Conservation (phyloP, 2,797 vertebrate genomes). For the Sternarchorhynchus goeldii region DNA sequence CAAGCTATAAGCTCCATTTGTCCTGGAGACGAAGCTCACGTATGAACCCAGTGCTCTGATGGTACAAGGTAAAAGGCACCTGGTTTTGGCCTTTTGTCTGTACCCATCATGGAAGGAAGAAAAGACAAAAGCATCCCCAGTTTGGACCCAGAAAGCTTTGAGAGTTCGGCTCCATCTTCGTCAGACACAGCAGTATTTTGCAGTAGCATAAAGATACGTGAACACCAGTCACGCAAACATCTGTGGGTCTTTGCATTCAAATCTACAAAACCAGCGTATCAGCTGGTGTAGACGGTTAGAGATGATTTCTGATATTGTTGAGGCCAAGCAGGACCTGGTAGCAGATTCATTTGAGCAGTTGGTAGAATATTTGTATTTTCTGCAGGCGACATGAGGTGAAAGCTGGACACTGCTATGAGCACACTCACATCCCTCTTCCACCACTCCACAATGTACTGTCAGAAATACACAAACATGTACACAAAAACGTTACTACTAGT, state of each 20-base stretch:
- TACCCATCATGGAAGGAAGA: neutral
- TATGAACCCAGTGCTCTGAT: neutral
- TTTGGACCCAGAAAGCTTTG: neutral
- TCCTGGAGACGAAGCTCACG: neutral
- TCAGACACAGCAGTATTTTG: neutral
- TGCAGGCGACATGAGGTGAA: neutral
- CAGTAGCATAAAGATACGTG: neutral
- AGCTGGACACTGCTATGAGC: neutral
- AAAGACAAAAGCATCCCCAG: no score
- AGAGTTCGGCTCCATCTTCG: neutral
- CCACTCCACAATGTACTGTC: neutral
- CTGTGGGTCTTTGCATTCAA: neutral
- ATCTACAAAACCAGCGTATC: neutral
- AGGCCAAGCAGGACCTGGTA: constrained; percentile 6
- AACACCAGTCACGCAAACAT: neutral
- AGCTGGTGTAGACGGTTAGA: neutral
- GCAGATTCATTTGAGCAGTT: neutral
- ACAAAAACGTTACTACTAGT: constrained; percentile 1
- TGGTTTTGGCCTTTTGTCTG: neutral
- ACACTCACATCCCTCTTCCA: neutral
- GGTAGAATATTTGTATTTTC: neutral
- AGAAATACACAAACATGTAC: neutral
- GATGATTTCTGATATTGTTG: constrained; percentile 11
- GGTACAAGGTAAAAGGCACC: neutral
- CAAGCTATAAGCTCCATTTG: neutral